A percentile compares a stretch with the other conserved stretches of the same genome.
These are phyloP conservation scores for Schizothorax lantsangensis DNA, from an alignment of 2,797 vertebrate genomes.

Conservation along the genomic window DNA sequence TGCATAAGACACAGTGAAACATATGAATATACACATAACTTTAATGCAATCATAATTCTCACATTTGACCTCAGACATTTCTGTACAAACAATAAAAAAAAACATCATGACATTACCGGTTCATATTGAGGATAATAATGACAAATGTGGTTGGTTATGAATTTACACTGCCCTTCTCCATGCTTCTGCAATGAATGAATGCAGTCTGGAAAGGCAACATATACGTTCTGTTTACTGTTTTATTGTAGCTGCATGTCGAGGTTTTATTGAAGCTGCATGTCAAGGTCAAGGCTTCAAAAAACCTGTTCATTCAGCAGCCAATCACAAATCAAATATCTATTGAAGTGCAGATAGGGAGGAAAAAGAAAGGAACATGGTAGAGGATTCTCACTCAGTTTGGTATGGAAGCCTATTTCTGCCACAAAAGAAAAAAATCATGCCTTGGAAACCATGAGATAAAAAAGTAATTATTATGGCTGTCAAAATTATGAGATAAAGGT, in stretches of 20 bases:
- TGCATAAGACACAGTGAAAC: background rate
- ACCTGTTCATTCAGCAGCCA: conserved; percentile 57
- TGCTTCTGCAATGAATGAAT: conserved; percentile 44
- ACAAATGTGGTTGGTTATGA: conserved; percentile 39
- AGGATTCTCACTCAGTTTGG: conserved; percentile 34
- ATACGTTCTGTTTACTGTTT: conserved; percentile 3
- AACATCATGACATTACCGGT: conserved; percentile 55
- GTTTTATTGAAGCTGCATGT: too few relatives aligned
- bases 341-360: background rate
- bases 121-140: conserved; percentile 48
- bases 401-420: conserved; percentile 12
- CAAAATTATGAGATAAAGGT: background rate
- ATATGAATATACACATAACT: conserved; percentile 49
- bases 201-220: conserved; percentile 47
- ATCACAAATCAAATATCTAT: conserved; percentile 47
- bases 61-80: conserved; percentile 52
- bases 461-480: background rate
- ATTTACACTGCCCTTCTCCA: conserved; percentile 49
- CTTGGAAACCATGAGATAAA: background rate
- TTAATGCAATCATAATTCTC: conserved; percentile 53
- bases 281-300: conserved; percentile 34
- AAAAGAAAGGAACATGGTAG: conserved; percentile 13
- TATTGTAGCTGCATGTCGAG: conserved; percentile 47
- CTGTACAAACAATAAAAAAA: conserved; percentile 57
- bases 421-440: background rate